Base-by-base conservation (phyloP, 1,140 invertebrate species). In the Cotesia chilonis region DNA sequence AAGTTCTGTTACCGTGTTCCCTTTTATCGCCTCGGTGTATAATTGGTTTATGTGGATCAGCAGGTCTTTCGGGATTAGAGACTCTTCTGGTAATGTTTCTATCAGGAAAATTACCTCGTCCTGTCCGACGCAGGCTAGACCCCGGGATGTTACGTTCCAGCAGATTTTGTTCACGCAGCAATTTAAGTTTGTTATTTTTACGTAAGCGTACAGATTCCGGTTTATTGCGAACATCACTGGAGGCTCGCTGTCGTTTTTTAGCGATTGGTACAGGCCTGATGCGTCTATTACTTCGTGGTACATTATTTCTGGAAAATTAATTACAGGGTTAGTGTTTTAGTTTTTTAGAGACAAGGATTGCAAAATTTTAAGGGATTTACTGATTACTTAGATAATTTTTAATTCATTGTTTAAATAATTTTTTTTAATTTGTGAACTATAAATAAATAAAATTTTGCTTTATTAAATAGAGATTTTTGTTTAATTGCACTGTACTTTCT, bases 51-150 rank as follows among this genome's bases (percentile, higher is more conserved):
- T 89, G 79, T 95, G 92, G 71, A 90, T 85, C 77, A 96, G 94
- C 52, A 96, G 87, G 83, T 96, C 94, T 75, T 90, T 90, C 0
- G 95, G 94, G 71, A 94, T 88, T 28, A 84, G 83, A 2, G 86
- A 89, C 79, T 95, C 93, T 68, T 91, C 89, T 0, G 91, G 89
- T 7, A 92, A 81, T n/a, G 89, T 89, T 84, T 96, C 94, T 7
- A 97, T 84, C 38, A 96, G 79, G 72, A 96, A 90, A 68, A 96
- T 90, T 17, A 96, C 85, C 88, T 97, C 95, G 83, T 96, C 94
- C 81, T 96, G 95, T 12, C 94, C 94, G 36, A 96, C 93, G 69
- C 92, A 92, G 64, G 91, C 91, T 79, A 97, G 85, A 20, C 95
- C 95, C 76, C 91, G 89, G 0, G 93, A 94, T 5, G 92, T 92